Percentiles rank a stretch among this genome's conserved stretches.
These are phyloP conservation scores for Drosophila yakuba DNA, from an alignment of 1,140 invertebrate genomes.

Conservation along the genomic window DNA sequence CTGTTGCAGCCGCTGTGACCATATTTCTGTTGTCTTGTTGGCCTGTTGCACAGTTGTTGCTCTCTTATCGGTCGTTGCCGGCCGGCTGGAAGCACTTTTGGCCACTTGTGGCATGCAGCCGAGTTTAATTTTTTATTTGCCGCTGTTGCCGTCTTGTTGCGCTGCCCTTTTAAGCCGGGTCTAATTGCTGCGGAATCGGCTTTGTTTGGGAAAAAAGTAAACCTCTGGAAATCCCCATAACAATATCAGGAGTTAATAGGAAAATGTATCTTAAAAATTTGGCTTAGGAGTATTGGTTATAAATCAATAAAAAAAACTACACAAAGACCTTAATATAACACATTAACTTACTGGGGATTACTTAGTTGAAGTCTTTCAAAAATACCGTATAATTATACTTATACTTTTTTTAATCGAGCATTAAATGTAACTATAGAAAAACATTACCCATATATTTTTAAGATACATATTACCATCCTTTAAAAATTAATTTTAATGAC, in stretches of 20 bases:
- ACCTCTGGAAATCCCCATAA: background rate
- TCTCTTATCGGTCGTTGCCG: slow-evolving; percentile 78
- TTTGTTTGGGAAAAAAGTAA: slow-evolving; percentile 14
- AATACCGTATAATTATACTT: too few relatives aligned
- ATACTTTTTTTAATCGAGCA: too few relatives aligned
- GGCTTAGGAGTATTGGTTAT: background rate
- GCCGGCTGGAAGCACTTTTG: slow-evolving; percentile 58
- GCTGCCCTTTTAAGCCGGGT: slow-evolving; percentile 31
- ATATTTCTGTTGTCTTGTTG: slow-evolving; percentile 58
- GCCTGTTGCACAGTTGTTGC: slow-evolving; percentile 14
- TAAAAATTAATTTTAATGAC: too few relatives aligned
- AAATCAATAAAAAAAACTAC: too few relatives aligned
- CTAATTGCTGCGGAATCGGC: slow-evolving; percentile 27
- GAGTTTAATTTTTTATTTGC: slow-evolving; percentile 40
- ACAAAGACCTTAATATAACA: too few relatives aligned
- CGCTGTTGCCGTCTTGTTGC: slow-evolving; percentile 16
- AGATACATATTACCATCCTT: too few relatives aligned
- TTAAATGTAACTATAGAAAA: too few relatives aligned
- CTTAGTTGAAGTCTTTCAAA: too few relatives aligned
- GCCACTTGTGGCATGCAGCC: slow-evolving; percentile 66
- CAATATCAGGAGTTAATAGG: background rate
- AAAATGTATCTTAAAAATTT: background rate
- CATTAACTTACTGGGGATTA: too few relatives aligned
- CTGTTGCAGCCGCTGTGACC: slow-evolving; percentile 36
- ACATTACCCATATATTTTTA: too few relatives aligned